phyloP scores from a whole-genome alignment of 2,888 invertebrate genomes.

The Allacma fusca region DNA sequence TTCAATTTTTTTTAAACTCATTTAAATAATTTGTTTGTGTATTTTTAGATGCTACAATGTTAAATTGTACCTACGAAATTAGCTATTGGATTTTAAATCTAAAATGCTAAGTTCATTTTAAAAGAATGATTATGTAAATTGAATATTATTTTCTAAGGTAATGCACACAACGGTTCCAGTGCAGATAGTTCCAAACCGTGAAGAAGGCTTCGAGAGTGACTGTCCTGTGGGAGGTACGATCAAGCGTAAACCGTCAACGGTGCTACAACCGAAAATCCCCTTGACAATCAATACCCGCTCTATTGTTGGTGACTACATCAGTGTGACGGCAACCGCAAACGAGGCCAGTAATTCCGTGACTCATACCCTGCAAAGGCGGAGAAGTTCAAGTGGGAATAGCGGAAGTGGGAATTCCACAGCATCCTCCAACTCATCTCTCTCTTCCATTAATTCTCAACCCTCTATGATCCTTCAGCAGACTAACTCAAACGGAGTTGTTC shows the following conservation, averaged over 20 bases:
- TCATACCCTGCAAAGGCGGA: constrained; percentile 58
- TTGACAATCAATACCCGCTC: constrained; percentile 89
- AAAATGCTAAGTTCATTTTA: no score
- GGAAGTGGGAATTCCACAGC: constrained; percentile 44
- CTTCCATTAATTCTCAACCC: constrained; percentile 44
- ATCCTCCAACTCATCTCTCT: constrained; percentile 54
- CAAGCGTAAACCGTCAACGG: constrained; percentile 83
- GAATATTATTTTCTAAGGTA: no score
- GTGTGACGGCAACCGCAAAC: constrained; percentile 67
- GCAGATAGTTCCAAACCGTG: constrained; percentile 67
- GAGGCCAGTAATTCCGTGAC: constrained; percentile 60
- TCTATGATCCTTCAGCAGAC: constrained; percentile 14
- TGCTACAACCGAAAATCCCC: constrained; percentile 87
- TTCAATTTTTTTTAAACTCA: not conserved
- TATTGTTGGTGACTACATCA: constrained; percentile 78
- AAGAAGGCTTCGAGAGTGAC: constrained; percentile 67
- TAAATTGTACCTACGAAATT: no score
- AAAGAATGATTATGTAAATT: no score
- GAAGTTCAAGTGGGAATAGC: constrained; percentile 58
- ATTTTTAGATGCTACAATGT: no score
- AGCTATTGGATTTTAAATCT: no score
- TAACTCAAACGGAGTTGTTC: not conserved
- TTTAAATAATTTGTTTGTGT: not conserved
- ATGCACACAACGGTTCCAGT: not conserved
- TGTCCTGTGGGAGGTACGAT: constrained; percentile 72